These are phyloP conservation scores for Spilosoma lubricipeda DNA, from an alignment of 2,888 invertebrate genomes.

Conservation along the genomic window DNA sequence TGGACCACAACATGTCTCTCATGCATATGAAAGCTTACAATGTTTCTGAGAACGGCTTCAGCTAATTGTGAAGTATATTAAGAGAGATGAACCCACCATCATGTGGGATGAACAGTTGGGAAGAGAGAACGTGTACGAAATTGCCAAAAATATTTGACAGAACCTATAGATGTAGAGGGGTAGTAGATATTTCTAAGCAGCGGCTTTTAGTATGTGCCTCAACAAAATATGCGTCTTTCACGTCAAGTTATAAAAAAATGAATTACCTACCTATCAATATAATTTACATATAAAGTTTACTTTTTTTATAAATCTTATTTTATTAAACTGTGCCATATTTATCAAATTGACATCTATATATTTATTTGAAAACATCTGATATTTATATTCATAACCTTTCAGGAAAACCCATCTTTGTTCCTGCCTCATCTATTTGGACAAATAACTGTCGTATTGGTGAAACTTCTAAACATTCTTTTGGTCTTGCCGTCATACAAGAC, in stretches of 20 bases:
- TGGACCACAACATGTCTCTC: no score
- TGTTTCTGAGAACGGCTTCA: no score
- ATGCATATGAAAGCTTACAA: no score
- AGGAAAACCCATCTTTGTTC: conserved; percentile 76
- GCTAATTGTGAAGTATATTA: no score
- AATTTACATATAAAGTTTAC: not conserved
- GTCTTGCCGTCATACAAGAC: conserved; percentile 55
- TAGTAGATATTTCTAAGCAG: not conserved
- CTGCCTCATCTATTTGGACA: conserved; percentile 72
- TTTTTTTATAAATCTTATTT: not conserved
- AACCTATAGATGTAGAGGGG: not conserved
- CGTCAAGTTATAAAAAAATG: no score
- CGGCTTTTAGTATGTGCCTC: not conserved
- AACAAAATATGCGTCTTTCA: not conserved
- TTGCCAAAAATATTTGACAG: not conserved
- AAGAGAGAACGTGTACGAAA: no score
- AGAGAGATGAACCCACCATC: no score
- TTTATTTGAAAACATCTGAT: not conserved
- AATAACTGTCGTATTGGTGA: conserved; percentile 59
- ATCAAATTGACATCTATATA: not conserved
- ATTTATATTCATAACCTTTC: conserved; percentile 41
- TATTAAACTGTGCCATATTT: not conserved
- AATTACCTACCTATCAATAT: no score
- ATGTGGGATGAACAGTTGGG: no score
- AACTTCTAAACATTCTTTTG: conserved; percentile 59